These are phyloP conservation scores for Bryconaethiops microstoma DNA, from an alignment of 2,797 vertebrate species.

Conservation along the genomic window DNA sequence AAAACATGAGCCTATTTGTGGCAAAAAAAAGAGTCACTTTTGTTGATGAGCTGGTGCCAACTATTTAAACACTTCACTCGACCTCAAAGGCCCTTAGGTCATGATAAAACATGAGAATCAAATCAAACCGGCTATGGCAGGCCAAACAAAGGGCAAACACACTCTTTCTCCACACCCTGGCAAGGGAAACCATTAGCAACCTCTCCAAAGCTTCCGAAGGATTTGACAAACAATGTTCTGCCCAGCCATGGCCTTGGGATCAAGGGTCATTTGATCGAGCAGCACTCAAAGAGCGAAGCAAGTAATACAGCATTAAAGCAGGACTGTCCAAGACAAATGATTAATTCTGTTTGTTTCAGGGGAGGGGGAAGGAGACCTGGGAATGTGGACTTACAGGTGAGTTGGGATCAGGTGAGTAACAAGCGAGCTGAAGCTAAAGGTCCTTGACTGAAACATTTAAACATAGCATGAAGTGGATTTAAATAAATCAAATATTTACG, in stretches of 20 bases:
- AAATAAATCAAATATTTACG: neutral
- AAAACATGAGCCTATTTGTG: constrained; percentile 2
- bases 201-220: constrained; percentile 52
- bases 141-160: constrained; percentile 69
- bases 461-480: neutral
- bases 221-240: constrained; percentile 71
- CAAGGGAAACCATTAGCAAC: constrained; percentile 57
- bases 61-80: constrained; percentile 1
- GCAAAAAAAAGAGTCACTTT: neutral
- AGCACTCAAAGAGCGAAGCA: constrained; percentile 58
- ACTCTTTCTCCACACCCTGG: constrained; percentile 67
- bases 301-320: constrained; percentile 55
- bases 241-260: constrained; percentile 55
- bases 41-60: neutral
- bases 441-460: neutral
- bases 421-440: neutral
- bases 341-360: constrained; percentile 26
- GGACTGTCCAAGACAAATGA: neutral
- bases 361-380: constrained; percentile 1
- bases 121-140: constrained; percentile 32
- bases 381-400: neutral
- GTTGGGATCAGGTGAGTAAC: neutral
- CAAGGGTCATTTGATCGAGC: constrained; percentile 49
- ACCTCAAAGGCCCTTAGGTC: neutral
- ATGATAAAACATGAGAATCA: constrained; percentile 4